Base-by-base conservation (phyloP, 37 sponge, comb jelly and placozoan genomes). In the Beroe forskalii region DNA sequence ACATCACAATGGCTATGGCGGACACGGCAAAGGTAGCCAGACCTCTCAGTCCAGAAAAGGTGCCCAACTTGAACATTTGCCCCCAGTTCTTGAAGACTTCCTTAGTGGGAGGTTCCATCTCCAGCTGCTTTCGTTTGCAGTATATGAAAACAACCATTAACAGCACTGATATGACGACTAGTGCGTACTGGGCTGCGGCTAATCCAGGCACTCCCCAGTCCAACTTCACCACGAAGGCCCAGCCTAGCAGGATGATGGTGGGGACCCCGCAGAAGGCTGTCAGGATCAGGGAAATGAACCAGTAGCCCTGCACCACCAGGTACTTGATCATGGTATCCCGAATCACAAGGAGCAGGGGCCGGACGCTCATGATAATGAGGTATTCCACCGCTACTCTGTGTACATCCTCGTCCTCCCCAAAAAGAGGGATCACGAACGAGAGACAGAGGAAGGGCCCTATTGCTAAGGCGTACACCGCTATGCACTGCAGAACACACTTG, bases 271-370 rank as follows among this genome's bases (percentile, higher is more conserved):
- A 35, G 35, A 69, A 9, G 38, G 33, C 32, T 19, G 32, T 33
- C 35, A 69, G 37, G 55, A 48, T 12, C 1, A 69, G 38, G 17
- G 72, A 69, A 36, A 35, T 12, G 17, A 69, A 36, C 17, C 33
- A 9, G 72, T 32, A 69, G 38, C 72, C 72, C 32, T 69, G 72
- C 38, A 69, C 72, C 3, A 69, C 72, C 35, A 69, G 72, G 38
- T 69, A 69, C 39, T 69, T 69, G 19, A 69, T 35, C 3, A 36
- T 27, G 2, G 32, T 27, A 69, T 69, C 72, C 32, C 72, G 27
- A 1, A 69, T 69, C 37, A 32, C 12, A 17, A 69, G 72, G 9
- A 69, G 72, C 1, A 69, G 27, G 17, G 72, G 72, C 1, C 72
- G 72, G 2, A 31, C 39, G 32, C 72, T 36, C 38, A 32, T 32